Conservation (phyloP, 2,797 vertebrate species). For the Vireo griseus region DNA sequence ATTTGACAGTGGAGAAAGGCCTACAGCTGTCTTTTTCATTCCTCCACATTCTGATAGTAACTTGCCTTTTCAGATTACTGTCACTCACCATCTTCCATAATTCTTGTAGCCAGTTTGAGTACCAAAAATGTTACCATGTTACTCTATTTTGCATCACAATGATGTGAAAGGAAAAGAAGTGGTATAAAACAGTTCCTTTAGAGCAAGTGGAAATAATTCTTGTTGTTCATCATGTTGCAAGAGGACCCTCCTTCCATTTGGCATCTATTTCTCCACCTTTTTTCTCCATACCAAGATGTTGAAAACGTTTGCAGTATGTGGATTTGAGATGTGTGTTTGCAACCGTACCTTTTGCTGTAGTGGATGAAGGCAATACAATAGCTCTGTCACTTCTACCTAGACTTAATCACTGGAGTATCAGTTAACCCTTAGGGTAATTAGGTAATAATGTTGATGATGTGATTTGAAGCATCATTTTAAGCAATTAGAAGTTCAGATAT, state of each 20-base stretch:
- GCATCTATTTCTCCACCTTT: background rate
- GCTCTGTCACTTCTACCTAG: background rate
- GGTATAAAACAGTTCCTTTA: background rate
- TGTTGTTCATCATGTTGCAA: background rate
- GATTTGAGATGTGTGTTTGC: background rate
- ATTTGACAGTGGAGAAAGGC: background rate
- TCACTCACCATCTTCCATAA: background rate
- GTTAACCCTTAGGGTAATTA: slow-evolving; percentile 62
- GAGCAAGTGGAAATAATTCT: background rate
- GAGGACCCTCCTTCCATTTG: background rate
- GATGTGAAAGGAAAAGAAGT: background rate
- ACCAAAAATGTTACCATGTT: background rate
- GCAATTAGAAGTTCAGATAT: slow-evolving; percentile 61
- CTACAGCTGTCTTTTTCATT: background rate
- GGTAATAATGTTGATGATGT: slow-evolving; percentile 41
- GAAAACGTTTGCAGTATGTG: background rate
- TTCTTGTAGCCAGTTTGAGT: background rate
- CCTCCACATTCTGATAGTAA: background rate
- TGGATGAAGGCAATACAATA: background rate
- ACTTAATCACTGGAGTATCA: slow-evolving; percentile 37
- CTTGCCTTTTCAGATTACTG: background rate
- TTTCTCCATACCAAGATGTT: background rate
- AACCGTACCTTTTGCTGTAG: background rate
- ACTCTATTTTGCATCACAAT: background rate
- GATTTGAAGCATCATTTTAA: slow-evolving; percentile 54